phyloP scores from a whole-genome alignment of 2,797 vertebrate genomes.

The Melanotaenia parkinsoni region DNA sequence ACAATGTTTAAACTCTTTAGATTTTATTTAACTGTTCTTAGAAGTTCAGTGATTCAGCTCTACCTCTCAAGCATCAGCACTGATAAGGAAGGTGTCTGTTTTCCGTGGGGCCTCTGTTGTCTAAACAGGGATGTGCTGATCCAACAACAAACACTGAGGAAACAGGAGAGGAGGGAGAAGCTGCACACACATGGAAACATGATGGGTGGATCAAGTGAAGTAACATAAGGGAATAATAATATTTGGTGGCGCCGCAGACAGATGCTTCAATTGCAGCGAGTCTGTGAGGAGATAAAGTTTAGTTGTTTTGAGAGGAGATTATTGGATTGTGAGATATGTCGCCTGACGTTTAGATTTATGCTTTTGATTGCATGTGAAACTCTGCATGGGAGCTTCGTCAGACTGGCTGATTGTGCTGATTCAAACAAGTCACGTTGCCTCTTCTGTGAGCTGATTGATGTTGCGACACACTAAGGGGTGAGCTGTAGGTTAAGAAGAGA shows the following conservation, averaged over 20 bases:
- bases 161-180: slow-evolving; percentile 28
- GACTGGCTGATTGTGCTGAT: slow-evolving; percentile 34
- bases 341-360: slow-evolving; percentile 27
- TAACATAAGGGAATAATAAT: background rate
- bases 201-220: background rate
- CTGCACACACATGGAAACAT: slow-evolving; percentile 16
- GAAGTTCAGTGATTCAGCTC: slow-evolving; percentile 37
- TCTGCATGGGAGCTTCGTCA: background rate
- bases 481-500: slow-evolving; percentile 63
- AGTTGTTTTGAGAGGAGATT: background rate
- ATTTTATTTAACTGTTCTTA: slow-evolving; percentile 21
- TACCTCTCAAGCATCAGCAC: slow-evolving; percentile 29
- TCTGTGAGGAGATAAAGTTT: slow-evolving; percentile 11
- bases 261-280: background rate
- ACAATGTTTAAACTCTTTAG: slow-evolving; percentile 2
- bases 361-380: slow-evolving; percentile 17
- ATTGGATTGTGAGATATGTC: slow-evolving; percentile 1
- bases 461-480: slow-evolving; percentile 71
- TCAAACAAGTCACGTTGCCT: slow-evolving; percentile 41
- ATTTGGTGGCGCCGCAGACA: background rate
- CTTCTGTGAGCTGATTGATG: slow-evolving; percentile 67
- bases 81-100: slow-evolving; percentile 65
- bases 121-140: slow-evolving; percentile 74
- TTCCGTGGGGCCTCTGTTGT: slow-evolving; percentile 67
- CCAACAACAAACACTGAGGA: slow-evolving; percentile 56